Evolutionary conservation across 2,113 vertebrate genomes (phyloP), one percentile per base, ranked within the genome.

Genomic region (Tetraodon nigroviridis): DNA sequence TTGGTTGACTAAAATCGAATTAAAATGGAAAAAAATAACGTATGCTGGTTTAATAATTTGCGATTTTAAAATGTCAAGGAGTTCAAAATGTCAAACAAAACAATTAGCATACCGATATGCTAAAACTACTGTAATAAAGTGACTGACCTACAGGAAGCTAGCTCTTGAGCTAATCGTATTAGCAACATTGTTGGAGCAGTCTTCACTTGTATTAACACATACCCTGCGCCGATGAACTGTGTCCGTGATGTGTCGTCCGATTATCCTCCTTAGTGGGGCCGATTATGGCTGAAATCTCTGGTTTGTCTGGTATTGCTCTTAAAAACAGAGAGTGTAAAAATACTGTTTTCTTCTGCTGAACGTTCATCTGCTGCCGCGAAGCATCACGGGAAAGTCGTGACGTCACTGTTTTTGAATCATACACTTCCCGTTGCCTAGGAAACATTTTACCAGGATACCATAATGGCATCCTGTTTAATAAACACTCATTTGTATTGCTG

Each of bases 311-410:
- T 49, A 73, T 62, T 46, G 57, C 10, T 51, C 21, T 20, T 32
- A 27, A 71, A 67, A 63, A 47, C 24, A 56, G 53, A 50, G 40
- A 27, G 24, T 55, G 3, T 55, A 48, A 61, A 64, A 17, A 64
- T 52, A 56, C 68, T 78, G 71, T 87, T 82, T 80, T 79, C 58
- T 73, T 76, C 69, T 18, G 50, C 69, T 64, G 65, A 79, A 46
- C 53, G 69, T 74, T 87, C 62, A 79, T 78, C 54, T 64, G 51
- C 40, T 21, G 2, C 63, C 87, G 85, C 80, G 20, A 75, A 64
- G 93, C 79, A 90, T 66, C 84, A 89, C 91, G 93, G 94, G 92
- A 92, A 80, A 40, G 7, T 6, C 16, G 69, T 86, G 86, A 89
- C 77, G 78, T 80, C 55, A 44, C 6, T 18, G n/a, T 18, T 84